These are phyloP conservation scores for Keiferia lycopersicella DNA, from an alignment of 2,888 invertebrate genomes.

Conservation along the genomic window DNA sequence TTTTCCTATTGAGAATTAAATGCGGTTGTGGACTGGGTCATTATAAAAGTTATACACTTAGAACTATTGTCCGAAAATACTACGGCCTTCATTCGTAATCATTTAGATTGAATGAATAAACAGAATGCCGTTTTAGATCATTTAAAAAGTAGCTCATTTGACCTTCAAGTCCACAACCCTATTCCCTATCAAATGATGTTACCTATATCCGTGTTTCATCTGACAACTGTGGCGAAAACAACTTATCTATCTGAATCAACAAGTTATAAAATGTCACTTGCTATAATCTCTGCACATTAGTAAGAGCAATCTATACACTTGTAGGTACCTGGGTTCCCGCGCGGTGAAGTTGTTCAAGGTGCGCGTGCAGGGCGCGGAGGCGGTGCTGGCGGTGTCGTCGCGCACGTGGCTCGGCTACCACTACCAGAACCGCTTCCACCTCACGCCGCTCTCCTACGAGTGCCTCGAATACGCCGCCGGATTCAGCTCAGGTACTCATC, in stretches of 20 bases:
- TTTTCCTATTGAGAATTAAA: not conserved
- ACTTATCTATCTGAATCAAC: not conserved
- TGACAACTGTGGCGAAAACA: conserved; percentile 78
- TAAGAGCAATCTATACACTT: conserved; percentile 21
- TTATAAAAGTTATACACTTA: too few relatives aligned
- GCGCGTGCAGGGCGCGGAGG: conserved; percentile 96
- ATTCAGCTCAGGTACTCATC: conserved; percentile 90
- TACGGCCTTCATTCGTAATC: too few relatives aligned
- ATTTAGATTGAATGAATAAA: too few relatives aligned
- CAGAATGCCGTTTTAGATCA: too few relatives aligned
- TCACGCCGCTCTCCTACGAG: conserved; percentile 98
- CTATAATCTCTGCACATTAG: not conserved
- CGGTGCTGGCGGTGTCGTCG: conserved; percentile 98
- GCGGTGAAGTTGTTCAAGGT: conserved; percentile 98
- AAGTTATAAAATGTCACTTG: not conserved
- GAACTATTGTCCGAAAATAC: too few relatives aligned
- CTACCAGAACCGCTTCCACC: conserved; percentile 97
- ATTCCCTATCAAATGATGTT: conserved; percentile 4
- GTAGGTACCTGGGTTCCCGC: conserved; percentile 93
- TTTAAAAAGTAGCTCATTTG: too few relatives aligned
- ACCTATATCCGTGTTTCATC: conserved; percentile 80
- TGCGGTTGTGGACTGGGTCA: too few relatives aligned
- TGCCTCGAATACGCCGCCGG: conserved; percentile 98
- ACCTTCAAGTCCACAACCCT: too few relatives aligned
- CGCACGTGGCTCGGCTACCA: conserved; percentile 99